Evolutionary conservation across 2,888 invertebrate genomes (phyloP), one percentile per base, ranked within the genome.

Genomic region (Synanthedon vespiformis): DNA sequence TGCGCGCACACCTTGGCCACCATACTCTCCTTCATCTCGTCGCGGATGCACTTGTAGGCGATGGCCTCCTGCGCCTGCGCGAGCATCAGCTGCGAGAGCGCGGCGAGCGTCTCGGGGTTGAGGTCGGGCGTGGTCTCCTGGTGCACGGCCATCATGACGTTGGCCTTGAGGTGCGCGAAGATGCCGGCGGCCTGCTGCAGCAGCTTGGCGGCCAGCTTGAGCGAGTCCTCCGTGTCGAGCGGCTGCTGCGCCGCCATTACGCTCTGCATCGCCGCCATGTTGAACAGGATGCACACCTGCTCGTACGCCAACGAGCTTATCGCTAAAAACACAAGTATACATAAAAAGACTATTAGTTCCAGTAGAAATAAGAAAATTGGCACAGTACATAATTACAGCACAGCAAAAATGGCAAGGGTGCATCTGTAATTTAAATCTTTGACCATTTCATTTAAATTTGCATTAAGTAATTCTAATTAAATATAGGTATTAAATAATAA

Each of bases 41-140:
- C 97, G 70, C 92, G 90, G 59, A 95, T 94, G 52, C 98, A 98
- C 88, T 99, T 99, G 70, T 94, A 91, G 50, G 96, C 96, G 77
- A 99, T 95, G 60, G 97, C 94, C 87, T 99, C 99, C 84, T 99
- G 99, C 8, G 97, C 99, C 85, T 99, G 99, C 13, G 99, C 98
- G 50, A 99, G 86, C 97, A 98, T 98, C 51, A 99, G 85, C 50
- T 93, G 89, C 52, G 94, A 90, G 22, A 99, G 88, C 40, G 97
- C 96, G 55, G 91, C 90, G 52, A 99, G 89, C 18, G 97, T 94
- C 68, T 99, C 99, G 4, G 97, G 95, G 75, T 92, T 92, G 63
- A 99, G 90, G 88, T 99, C 99, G 5, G 96, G 96, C 3, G 99
- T 99, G 27, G 98, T 95, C 71, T 99, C 98, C 74, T 95, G 95